Percentiles rank a stretch among this genome's conserved stretches.
Conservation (phyloP, 1,140 invertebrate genomes). For the Drosophila elegans region DNA sequence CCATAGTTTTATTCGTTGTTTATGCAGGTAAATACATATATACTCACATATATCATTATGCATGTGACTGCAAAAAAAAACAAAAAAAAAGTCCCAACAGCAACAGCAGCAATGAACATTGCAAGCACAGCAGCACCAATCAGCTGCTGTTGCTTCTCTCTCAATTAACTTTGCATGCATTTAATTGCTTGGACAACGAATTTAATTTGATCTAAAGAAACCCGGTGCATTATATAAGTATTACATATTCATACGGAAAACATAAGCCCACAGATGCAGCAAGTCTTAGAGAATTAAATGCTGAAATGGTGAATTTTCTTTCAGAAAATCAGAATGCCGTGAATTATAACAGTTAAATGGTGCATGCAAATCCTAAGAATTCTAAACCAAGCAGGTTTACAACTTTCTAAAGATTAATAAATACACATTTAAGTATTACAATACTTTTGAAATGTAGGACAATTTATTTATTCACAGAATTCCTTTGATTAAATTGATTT, state of each 20-base stretch:
- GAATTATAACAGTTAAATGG: background rate
- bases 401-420: too few species aligned
- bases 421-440: too few species aligned
- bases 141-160: conserved; percentile 20
- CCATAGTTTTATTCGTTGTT: conserved; percentile 1
- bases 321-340: background rate
- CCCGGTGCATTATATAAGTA: conserved; percentile 42
- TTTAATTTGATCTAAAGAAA: conserved; percentile 37
- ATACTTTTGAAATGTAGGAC: too few species aligned
- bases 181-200: conserved; percentile 37
- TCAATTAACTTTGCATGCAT: conserved; percentile 41
- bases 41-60: conserved; percentile 5
- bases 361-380: background rate
- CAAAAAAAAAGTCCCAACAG: background rate
- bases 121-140: conserved; percentile 18
- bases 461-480: too few species aligned
- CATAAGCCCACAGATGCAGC: background rate
- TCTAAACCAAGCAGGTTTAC: background rate
- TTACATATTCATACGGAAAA: background rate
- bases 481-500: too few species aligned
- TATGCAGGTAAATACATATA: conserved; percentile 9
- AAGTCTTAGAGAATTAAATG: background rate
- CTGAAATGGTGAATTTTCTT: conserved; percentile 1
- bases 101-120: conserved; percentile 17
- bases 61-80: conserved; percentile 2